Percentiles rank a stretch among this genome's conserved stretches.
Conservation (phyloP, 2,888 invertebrate species). For the Fragum fragum region DNA sequence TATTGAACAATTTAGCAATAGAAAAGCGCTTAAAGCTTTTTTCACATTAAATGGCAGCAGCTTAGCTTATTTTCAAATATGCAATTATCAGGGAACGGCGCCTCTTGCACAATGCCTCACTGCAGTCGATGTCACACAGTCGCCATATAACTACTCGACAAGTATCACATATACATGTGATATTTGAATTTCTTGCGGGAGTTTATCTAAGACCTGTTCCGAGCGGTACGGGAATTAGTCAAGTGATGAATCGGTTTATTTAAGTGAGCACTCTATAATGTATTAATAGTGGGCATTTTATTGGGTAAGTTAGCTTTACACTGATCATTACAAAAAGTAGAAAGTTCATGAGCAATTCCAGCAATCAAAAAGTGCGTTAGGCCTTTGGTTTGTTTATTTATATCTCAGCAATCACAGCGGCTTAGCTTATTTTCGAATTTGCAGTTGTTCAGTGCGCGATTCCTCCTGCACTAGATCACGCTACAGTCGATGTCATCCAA, state of each 20-base stretch:
- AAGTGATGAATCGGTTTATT: conserved; percentile 34
- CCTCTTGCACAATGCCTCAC: conserved; percentile 24
- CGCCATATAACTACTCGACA: conserved; percentile 18
- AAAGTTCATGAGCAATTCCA: too few species aligned
- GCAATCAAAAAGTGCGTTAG: too few species aligned
- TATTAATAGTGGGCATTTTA: too few species aligned
- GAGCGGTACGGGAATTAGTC: conserved; percentile 34
- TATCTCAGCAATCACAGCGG: too few species aligned
- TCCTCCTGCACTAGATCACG: conserved; percentile 28
- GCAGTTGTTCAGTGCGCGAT: conserved; percentile 48
- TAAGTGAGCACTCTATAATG: conserved; percentile 20
- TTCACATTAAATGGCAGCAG: too few species aligned
- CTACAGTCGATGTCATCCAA: conserved; percentile 13
- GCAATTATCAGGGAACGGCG: conserved; percentile 45
- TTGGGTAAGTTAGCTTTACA: too few species aligned
- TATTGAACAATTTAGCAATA: too few species aligned
- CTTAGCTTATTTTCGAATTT: conserved; percentile 8
- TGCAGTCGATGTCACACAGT: conserved; percentile 1
- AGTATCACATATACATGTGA: conserved; percentile 29
- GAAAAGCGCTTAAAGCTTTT: too few species aligned
- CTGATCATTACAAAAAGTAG: too few species aligned
- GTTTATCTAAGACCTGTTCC: conserved; percentile 34
- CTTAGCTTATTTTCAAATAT: background rate
- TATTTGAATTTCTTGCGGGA: conserved; percentile 33
- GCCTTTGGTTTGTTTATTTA: too few species aligned